Conservation (phyloP, 2,797 vertebrate species). For the Eupleurogrammus muticus region DNA sequence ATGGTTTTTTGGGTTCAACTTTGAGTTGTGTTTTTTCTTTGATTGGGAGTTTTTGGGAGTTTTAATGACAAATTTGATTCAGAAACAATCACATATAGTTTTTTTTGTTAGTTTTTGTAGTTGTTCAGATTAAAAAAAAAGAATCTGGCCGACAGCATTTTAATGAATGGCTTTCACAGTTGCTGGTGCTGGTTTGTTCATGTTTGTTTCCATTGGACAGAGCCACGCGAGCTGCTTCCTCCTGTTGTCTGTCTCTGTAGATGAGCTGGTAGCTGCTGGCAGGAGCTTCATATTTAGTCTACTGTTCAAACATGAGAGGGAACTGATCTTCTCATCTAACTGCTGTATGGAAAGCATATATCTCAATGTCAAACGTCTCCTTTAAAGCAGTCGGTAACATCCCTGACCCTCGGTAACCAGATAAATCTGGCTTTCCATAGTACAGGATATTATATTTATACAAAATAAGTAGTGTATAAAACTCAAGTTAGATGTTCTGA, state of each 20-base stretch:
- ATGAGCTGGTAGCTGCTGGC: neutral
- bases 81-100: too few species aligned
- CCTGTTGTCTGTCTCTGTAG: neutral
- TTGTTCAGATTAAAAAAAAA: too few species aligned
- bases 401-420: neutral
- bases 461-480: neutral
- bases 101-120: too few species aligned
- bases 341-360: neutral
- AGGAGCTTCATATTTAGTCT: neutral
- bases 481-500: constrained; percentile 1
- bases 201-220: neutral
- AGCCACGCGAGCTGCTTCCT: neutral
- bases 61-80: too few species aligned
- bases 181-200: too few species aligned
- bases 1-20: too few species aligned
- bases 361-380: neutral
- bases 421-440: neutral
- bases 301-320: neutral
- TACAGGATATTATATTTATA: neutral
- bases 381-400: neutral
- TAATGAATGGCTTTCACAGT: too few species aligned
- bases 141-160: too few species aligned
- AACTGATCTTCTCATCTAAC: neutral
- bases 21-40: too few species aligned
- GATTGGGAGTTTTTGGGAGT: too few species aligned